Evolutionary conservation across 2,797 vertebrate species (phyloP).

Genomic region (Ptychobarbus kaznakovi): DNA sequence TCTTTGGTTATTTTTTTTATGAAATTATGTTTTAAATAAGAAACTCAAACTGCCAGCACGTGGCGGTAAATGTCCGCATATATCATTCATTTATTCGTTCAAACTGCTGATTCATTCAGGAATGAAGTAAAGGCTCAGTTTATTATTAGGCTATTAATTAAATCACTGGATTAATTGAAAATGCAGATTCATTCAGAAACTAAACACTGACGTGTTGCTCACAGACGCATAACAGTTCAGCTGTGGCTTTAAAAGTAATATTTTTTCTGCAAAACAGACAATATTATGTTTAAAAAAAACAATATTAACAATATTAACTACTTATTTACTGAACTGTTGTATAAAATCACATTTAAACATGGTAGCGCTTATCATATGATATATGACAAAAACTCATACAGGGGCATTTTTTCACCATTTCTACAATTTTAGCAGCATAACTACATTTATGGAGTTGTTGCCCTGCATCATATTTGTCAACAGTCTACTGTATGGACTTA

Average conservation of each 20-base stretch:
- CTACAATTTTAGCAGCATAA: neutral
- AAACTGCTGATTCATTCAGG: too few relatives aligned
- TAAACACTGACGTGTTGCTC: neutral
- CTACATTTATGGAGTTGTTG: neutral
- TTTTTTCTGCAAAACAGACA: neutral
- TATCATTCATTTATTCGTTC: too few relatives aligned
- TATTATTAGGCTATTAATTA: too few relatives aligned
- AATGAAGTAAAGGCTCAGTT: too few relatives aligned
- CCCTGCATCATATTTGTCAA: neutral
- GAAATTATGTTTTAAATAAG: too few relatives aligned
- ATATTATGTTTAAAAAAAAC: too few relatives aligned
- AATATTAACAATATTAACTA: too few relatives aligned
- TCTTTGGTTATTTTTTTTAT: too few relatives aligned
- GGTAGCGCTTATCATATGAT: neutral
- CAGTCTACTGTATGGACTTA: neutral
- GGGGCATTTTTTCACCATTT: neutral
- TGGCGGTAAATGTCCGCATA: too few relatives aligned
- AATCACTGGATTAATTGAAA: neutral
- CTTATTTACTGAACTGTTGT: too few relatives aligned
- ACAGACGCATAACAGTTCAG: neutral
- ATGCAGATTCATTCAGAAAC: neutral
- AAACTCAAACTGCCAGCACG: too few relatives aligned
- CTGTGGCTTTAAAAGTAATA: neutral
- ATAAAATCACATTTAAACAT: too few relatives aligned
- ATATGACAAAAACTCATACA: neutral